Evolutionary conservation across 2,113 vertebrate genomes (phyloP).

Genomic region (Mustelus asterias): DNA sequence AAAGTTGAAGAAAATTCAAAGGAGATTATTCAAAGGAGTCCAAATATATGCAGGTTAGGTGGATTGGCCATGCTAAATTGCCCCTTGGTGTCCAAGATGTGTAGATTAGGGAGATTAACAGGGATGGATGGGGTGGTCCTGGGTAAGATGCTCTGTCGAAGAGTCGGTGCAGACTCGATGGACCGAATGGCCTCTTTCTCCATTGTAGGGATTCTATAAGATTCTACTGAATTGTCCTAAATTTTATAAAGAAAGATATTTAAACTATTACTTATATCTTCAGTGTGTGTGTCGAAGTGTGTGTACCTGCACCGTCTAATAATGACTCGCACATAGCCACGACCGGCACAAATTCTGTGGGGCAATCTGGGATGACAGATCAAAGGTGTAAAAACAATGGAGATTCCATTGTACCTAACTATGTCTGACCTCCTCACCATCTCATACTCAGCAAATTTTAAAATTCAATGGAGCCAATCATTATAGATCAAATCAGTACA

Average conservation of each 20-base stretch:
- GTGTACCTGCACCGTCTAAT: neutral
- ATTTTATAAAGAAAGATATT: neutral
- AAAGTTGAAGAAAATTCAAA: neutral
- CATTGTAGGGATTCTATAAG: too few species aligned
- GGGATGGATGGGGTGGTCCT: too few species aligned
- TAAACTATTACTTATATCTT: neutral
- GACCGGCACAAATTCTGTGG: neutral
- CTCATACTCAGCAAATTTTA: neutral
- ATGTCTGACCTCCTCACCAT: neutral
- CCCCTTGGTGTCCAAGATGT: too few species aligned
- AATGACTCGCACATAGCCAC: neutral
- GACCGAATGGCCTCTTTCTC: too few species aligned
- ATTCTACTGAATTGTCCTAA: neutral
- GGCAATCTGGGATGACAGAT: neutral
- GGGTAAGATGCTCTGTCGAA: too few species aligned
- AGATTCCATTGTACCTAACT: neutral
- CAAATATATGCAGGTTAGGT: too few species aligned
- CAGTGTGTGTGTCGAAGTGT: neutral
- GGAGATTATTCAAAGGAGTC: neutral
- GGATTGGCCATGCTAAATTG: too few species aligned
- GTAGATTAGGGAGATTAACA: too few species aligned
- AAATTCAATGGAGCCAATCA: neutral
- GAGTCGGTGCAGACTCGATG: too few species aligned
- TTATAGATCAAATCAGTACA: neutral
- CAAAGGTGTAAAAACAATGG: too few species aligned